Evolutionary conservation across 1,140 invertebrate species (phyloP).

Genomic region (Drosophila santomea): DNA sequence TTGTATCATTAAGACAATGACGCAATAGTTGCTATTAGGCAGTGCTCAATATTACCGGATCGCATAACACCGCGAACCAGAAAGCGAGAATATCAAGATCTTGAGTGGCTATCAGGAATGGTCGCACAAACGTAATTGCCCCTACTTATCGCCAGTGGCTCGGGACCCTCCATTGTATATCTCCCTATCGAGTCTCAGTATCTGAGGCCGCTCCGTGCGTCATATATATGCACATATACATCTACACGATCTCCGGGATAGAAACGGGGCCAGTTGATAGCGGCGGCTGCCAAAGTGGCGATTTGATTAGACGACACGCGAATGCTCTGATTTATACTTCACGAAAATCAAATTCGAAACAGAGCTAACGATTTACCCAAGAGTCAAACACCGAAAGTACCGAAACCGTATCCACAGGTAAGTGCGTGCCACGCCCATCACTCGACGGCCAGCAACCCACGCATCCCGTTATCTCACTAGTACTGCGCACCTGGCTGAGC

Average conservation of each 20-base stretch:
- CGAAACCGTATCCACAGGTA: slow-evolving; percentile 33
- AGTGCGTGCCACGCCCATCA: slow-evolving; percentile 4
- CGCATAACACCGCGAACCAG: slow-evolving; percentile 28
- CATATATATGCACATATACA: slow-evolving; percentile 7
- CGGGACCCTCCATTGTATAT: slow-evolving; percentile 39
- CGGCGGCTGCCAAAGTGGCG: slow-evolving; percentile 32
- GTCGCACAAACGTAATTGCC: slow-evolving; percentile 40
- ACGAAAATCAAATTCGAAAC: slow-evolving; percentile 31
- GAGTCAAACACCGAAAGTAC: slow-evolving; percentile 23
- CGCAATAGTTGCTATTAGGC: slow-evolving; percentile 10
- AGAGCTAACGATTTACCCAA: slow-evolving; percentile 12
- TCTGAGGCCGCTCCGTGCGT: slow-evolving; percentile 37
- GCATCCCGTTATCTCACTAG: slow-evolving; percentile 4
- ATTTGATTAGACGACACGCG: slow-evolving; percentile 33
- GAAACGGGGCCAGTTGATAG: slow-evolving; percentile 19
- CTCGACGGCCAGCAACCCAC: background rate
- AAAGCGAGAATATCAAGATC: slow-evolving; percentile 36
- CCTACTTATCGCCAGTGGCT: slow-evolving; percentile 31
- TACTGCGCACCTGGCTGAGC: slow-evolving; percentile 20
- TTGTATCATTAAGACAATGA: slow-evolving; percentile 29
- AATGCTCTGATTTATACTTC: slow-evolving; percentile 66
- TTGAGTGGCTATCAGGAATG: slow-evolving; percentile 25
- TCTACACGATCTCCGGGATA: slow-evolving; percentile 1
- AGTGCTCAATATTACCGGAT: slow-evolving; percentile 15
- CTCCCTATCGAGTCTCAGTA: slow-evolving; percentile 46